Conservation (phyloP, 2,113 vertebrate genomes). For the Microtus montanus region DNA sequence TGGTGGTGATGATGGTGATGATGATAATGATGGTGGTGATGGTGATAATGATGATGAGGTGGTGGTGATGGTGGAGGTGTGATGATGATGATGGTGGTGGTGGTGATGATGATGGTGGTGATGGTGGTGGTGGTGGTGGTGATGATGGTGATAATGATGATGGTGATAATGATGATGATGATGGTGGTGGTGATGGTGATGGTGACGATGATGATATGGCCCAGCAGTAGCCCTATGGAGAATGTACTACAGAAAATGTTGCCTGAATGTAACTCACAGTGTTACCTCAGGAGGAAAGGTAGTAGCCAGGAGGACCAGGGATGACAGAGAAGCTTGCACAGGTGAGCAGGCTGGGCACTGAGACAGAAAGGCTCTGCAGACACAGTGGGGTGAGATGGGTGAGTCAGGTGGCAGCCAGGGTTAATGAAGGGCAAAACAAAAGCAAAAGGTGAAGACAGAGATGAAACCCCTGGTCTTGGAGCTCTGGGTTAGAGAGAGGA, state of each 20-base stretch:
- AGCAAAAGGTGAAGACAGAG: not conserved
- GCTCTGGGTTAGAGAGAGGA: not conserved
- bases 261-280: too few species aligned
- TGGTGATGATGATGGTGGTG: rapidly evolving
- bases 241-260: not conserved
- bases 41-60: too few species aligned
- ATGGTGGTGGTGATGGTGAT: rapidly evolving
- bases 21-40: too few species aligned
- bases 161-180: rapidly evolving
- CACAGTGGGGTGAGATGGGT: not conserved
- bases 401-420: not conserved
- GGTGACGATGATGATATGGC: not conserved
- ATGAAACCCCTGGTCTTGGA: too few species aligned
- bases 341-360: not conserved
- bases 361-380: not conserved
- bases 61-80: too few species aligned
- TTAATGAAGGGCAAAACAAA: not conserved
- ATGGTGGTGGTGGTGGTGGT: rapidly evolving
- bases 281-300: not conserved
- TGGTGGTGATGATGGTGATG: too few species aligned
- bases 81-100: too few species aligned
- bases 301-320: not conserved
- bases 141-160: rapidly evolving
- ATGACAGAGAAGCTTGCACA: not conserved
- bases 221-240: not conserved